Conservation (phyloP, 2,113 vertebrate species). For the Stomatorhinus ivindoensis region DNA sequence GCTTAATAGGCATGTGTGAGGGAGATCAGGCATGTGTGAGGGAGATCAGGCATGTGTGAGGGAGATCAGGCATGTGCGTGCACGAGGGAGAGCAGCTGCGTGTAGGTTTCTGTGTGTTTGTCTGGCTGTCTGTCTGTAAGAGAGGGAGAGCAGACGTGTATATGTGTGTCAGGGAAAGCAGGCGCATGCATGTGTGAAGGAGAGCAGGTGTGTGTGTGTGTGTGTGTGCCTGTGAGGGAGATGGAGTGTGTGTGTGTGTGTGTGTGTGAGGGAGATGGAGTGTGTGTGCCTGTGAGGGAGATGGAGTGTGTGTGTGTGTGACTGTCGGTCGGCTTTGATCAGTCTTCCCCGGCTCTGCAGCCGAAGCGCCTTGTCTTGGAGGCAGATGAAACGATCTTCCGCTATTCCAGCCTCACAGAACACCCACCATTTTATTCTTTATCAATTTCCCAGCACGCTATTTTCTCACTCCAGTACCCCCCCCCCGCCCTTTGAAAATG, state of each 20-base stretch:
- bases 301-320: no score
- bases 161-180: background rate
- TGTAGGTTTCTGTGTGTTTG: no score
- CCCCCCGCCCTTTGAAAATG: slow-evolving; percentile 42
- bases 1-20: background rate
- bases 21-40: background rate
- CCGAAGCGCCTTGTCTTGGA: slow-evolving; percentile 51
- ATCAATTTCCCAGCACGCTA: slow-evolving; percentile 5
- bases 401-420: slow-evolving; percentile 54
- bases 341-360: slow-evolving; percentile 3
- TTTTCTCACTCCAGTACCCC: slow-evolving; percentile 22
- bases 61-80: no score
- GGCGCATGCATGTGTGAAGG: background rate
- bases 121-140: background rate
- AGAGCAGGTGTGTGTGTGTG: background rate
- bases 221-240: background rate
- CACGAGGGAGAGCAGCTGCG: no score
- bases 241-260: background rate
- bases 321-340: slow-evolving; percentile 19
- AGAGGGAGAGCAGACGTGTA: background rate
- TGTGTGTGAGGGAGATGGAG: background rate
- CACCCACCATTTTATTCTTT: slow-evolving; percentile 44
- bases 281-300: background rate
- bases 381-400: slow-evolving; percentile 55
- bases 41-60: no score